Conservation (phyloP, 2,888 invertebrate species). For the Clivina fossor region DNA sequence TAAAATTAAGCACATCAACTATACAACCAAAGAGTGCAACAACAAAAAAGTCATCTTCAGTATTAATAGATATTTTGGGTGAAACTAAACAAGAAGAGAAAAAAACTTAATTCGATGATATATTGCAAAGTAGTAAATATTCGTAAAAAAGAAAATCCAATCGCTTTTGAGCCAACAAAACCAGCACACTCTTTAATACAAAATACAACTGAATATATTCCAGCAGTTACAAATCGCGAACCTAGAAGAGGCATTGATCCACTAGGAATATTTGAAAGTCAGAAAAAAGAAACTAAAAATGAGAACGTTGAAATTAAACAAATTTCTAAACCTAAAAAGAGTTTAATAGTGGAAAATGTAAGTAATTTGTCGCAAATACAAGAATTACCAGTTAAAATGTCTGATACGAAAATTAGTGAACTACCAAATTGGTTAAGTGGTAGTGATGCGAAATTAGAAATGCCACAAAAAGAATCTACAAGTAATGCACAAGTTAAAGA, state of each 20-base stretch:
- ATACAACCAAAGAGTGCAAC: conserved; percentile 19
- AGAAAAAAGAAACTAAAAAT: conserved; percentile 22
- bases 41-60: conserved; percentile 22
- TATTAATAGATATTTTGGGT: conserved; percentile 26
- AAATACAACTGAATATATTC: neutral
- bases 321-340: too few relatives aligned
- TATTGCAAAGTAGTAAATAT: conserved; percentile 45
- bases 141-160: conserved; percentile 36
- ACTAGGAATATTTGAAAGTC: conserved; percentile 27
- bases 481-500: neutral
- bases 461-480: neutral
- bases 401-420: conserved; percentile 5
- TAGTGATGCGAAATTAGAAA: too few relatives aligned
- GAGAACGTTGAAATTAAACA: too few relatives aligned
- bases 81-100: conserved; percentile 34
- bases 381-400: too few relatives aligned
- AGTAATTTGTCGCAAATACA: too few relatives aligned
- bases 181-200: conserved; percentile 46
- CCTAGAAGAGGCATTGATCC: conserved; percentile 26
- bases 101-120: conserved; percentile 47
- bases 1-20: conserved; percentile 21
- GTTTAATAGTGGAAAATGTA: too few relatives aligned
- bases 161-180: conserved; percentile 46
- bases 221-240: conserved; percentile 2
- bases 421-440: conserved; percentile 24